Evolutionary conservation across 2,888 invertebrate genomes (phyloP), one percentile per base, ranked within the genome.

Genomic region (Callosobruchus maculatus): DNA sequence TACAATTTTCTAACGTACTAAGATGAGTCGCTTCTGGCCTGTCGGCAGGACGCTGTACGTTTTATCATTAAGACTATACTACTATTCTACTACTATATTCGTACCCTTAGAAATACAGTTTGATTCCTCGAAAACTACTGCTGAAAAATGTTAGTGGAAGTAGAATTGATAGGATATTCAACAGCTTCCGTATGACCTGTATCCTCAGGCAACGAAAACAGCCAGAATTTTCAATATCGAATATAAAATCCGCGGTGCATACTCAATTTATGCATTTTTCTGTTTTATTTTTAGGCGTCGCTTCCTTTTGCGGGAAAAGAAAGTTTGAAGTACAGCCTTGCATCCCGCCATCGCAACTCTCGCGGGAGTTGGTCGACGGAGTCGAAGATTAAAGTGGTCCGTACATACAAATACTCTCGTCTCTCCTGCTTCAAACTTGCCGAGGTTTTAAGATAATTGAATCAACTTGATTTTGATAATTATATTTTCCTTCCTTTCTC

Each of bases 351-450:
- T 49, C 49, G 49, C 49, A 7, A 49, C 49, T 49, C 49, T 75
- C 78, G 72, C 75, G 31, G 66, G 77, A 73, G 77, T 76, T 70
- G 21, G 22, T 72, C 72, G 73, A 72, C 75, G 74, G 77, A 74
- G 75, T 73, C 66, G 73, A 73, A 78, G 76, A 78, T 78, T 77
- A 73, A 78, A 78, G 78, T 77, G 78, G 77, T 75, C 70, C 72
- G 78, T 77, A 78, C 75, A 78, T 73, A 78, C 75, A 78, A 78
- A 77, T 77, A 77, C 78, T 78, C 68, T 78, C 76, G 77, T 77
- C 77, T 78, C 75, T 77, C 76, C 77, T 76, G 71, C 77, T 31
- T 21, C 68, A 13, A 31, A 68, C 70, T 72, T 21, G 21, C 68
- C 31, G 72, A 70, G 72, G 74, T 77, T 78, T 77, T 75, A 73